Conservation (phyloP, 2,797 vertebrate genomes). For the Loris lydekkerianus region DNA sequence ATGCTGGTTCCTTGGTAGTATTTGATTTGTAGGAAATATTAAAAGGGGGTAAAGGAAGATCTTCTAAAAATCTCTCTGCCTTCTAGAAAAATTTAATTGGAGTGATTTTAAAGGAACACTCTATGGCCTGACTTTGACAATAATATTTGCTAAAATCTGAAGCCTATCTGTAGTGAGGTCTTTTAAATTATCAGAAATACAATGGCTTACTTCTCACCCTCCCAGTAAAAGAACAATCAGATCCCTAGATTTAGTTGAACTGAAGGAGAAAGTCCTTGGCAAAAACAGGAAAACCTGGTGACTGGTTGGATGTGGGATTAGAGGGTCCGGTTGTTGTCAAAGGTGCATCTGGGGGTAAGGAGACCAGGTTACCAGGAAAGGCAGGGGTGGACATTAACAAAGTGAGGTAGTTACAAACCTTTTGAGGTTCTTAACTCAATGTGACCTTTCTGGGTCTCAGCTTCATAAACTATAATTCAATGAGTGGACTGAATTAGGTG, state of each 20-base stretch:
- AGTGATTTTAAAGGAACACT: constrained; percentile 11
- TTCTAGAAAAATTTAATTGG: constrained; percentile 48
- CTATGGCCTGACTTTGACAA: neutral
- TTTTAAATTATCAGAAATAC: constrained; percentile 7
- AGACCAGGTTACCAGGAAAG: neutral
- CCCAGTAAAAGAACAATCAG: neutral
- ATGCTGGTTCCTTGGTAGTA: neutral
- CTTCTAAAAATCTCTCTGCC: constrained; percentile 23
- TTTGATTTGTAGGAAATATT: neutral
- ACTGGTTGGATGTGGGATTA: neutral
- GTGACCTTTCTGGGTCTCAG: neutral
- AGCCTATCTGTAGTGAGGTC: neutral
- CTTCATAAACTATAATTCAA: neutral
- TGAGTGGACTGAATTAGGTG: neutral
- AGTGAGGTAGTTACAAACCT: neutral
- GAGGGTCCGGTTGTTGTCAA: neutral
- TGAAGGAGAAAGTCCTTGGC: neutral
- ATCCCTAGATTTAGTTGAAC: neutral
- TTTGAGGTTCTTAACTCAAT: neutral
- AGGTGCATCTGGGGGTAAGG: neutral
- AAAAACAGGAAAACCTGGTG: neutral
- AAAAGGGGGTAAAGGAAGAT: neutral
- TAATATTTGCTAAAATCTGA: neutral
- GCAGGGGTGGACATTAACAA: neutral
- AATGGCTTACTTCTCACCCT: neutral